Conservation (phyloP, 2,113 vertebrate species). For the Myiozetetes cayanensis region DNA sequence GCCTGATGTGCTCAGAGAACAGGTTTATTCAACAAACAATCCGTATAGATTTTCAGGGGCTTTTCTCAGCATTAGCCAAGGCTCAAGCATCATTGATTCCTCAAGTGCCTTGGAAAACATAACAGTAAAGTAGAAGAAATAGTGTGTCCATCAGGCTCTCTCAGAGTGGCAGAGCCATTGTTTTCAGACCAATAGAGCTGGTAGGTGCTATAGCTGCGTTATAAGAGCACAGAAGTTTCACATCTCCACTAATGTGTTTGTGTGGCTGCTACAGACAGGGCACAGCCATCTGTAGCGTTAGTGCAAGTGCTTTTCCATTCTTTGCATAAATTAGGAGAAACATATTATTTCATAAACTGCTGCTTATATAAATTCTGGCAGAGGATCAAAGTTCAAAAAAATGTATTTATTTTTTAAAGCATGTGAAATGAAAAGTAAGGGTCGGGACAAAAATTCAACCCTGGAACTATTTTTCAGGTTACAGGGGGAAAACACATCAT, state of each 20-base stretch:
- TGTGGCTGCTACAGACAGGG: not conserved
- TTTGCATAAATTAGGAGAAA: constrained; percentile 45
- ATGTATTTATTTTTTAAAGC: not conserved
- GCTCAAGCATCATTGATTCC: not conserved
- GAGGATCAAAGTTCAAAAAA: not conserved
- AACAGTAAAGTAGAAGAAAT: not conserved
- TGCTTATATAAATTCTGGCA: not conserved
- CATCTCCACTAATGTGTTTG: not conserved
- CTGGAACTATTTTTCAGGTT: constrained; percentile 10
- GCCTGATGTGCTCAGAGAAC: not conserved
- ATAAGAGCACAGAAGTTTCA: not conserved
- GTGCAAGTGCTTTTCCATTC: not conserved
- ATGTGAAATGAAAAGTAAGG: not conserved
- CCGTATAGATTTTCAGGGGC: not conserved
- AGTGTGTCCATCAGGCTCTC: not conserved
- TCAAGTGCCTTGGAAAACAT: not conserved
- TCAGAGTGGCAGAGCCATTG: not conserved
- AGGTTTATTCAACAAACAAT: not conserved
- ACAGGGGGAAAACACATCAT: not conserved
- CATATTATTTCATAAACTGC: constrained; percentile 19
- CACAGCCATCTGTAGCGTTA: constrained; percentile 28
- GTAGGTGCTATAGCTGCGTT: not conserved
- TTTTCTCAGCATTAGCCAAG: not conserved
- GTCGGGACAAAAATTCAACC: not conserved
- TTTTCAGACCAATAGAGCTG: not conserved